A percentile compares a stretch with the other conserved stretches of the same genome.
phyloP scores from a whole-genome alignment of 1,140 invertebrate genomes.

The Drosophila neocordata region DNA sequence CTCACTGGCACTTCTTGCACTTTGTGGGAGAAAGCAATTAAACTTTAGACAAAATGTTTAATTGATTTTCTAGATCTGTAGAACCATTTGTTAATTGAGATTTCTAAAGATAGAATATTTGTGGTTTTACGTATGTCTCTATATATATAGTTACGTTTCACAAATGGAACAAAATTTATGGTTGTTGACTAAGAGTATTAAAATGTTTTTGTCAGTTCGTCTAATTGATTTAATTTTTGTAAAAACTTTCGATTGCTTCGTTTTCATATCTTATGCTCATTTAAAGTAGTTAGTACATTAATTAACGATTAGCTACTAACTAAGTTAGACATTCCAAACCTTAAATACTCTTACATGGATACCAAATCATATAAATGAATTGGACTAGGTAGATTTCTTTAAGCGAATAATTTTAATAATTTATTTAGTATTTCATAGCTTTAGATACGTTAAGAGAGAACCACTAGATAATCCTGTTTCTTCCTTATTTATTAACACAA shows the following conservation, averaged over 20 bases:
- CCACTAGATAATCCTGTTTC: too few relatives aligned
- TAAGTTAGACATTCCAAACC: not conserved
- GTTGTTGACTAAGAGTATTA: constrained; percentile 19
- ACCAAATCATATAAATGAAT: too few relatives aligned
- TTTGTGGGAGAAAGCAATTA: constrained; percentile 37
- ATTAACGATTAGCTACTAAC: not conserved
- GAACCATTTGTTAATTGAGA: constrained; percentile 38
- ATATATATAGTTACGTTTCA: not conserved
- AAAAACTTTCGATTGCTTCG: not conserved
- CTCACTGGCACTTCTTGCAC: constrained; percentile 7
- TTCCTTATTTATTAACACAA: too few relatives aligned
- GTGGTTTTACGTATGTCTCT: not conserved
- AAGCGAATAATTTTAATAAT: too few relatives aligned
- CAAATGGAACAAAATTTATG: constrained; percentile 1
- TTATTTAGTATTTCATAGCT: too few relatives aligned
- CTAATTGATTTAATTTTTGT: constrained; percentile 18
- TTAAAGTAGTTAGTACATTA: not conserved
- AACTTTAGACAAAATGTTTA: constrained; percentile 45
- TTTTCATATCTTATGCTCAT: not conserved
- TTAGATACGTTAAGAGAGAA: too few relatives aligned
- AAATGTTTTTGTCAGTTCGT: constrained; percentile 3
- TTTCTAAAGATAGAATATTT: constrained; percentile 18
- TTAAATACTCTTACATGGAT: not conserved
- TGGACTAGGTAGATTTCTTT: too few relatives aligned
- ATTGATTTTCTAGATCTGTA: constrained; percentile 39